Evolutionary conservation across 2,888 invertebrate genomes (phyloP), one percentile per base, ranked within the genome.

Genomic region (Drosophila rubida): DNA sequence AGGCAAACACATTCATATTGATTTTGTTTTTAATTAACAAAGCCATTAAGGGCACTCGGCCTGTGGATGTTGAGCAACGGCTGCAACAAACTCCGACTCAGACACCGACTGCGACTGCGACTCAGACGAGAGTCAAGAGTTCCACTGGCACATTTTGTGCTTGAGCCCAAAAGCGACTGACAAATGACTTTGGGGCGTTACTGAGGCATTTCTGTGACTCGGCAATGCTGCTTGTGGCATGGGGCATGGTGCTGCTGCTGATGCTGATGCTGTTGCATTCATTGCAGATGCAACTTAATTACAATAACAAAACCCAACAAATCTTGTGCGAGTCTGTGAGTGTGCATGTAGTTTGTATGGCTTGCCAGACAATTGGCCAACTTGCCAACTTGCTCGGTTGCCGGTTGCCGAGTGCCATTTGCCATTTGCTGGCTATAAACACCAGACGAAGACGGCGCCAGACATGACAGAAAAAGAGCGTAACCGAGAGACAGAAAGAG

Each of bases 1-100:
- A 13, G 30, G 7, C 23, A 1, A 42, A 27, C n/a, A 67, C 65
- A 62, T 68, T 70, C 50, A 51, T 75, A 86, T 89, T 84, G 80
- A 74, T 85, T 86, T 86, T 69, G 70, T 71, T 88, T 89, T 89
- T 89, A 88, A 89, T 89, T 88, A 84, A 84, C 69, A 87, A 88
- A 88, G 67, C 88, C 88, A 88, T 84, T 89, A 87, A 78, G 86
- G 78, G 85, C 78, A 70, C 65, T 78, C 54, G 69, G 61, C 50
- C 53, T 50, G 41, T 14, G 13, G 57, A 41, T 69, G 49, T 53
- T 8, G 39, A 14, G 19, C 39, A 67, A 49, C 22, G 39, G 41
- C n/a, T 35, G 23, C 30, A 32, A 19, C 9, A 22, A 35, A n/a
- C 19, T 4, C 13, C 9, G 11, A 30, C 27, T 19, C 4, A 41